Evolutionary conservation across 1,140 invertebrate species (phyloP).

Genomic region (Trichonephila clavipes): DNA sequence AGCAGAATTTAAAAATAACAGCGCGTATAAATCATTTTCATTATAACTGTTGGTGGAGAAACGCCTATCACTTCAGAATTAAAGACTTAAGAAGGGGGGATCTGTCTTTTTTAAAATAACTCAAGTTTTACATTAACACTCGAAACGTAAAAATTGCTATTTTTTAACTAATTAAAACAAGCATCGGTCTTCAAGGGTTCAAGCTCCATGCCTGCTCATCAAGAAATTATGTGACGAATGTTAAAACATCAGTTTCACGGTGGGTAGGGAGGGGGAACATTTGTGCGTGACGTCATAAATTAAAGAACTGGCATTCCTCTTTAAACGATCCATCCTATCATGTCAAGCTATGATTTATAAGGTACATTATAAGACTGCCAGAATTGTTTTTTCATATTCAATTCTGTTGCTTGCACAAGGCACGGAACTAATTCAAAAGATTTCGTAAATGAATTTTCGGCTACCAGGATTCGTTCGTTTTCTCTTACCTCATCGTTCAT

Average conservation of each 20-base stretch:
- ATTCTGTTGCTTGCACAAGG: neutral
- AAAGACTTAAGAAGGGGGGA: neutral
- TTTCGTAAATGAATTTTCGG: conserved; percentile 12
- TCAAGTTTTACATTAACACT: neutral
- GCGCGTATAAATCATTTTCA: too few relatives aligned
- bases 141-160: neutral
- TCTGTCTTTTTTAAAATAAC: neutral
- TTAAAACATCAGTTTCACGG: conserved; percentile 8
- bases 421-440: conserved; percentile 54
- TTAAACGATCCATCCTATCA: conserved; percentile 51
- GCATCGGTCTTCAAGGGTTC: neutral
- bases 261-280: neutral
- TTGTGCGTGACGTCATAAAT: conserved; percentile 7
- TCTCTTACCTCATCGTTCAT: conserved; percentile 22
- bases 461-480: neutral
- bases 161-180: neutral
- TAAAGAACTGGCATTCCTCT: conserved; percentile 30
- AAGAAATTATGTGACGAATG: conserved; percentile 20
- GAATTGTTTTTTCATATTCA: conserved; percentile 40
- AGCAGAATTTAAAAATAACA: too few relatives aligned
- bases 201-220: neutral
- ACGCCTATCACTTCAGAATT: neutral
- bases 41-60: neutral
- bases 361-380: conserved; percentile 49
- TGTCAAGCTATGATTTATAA: conserved; percentile 71